These are phyloP conservation scores for Agrilus biguttatus DNA, from an alignment of 2,888 invertebrate species.

Conservation along the genomic window DNA sequence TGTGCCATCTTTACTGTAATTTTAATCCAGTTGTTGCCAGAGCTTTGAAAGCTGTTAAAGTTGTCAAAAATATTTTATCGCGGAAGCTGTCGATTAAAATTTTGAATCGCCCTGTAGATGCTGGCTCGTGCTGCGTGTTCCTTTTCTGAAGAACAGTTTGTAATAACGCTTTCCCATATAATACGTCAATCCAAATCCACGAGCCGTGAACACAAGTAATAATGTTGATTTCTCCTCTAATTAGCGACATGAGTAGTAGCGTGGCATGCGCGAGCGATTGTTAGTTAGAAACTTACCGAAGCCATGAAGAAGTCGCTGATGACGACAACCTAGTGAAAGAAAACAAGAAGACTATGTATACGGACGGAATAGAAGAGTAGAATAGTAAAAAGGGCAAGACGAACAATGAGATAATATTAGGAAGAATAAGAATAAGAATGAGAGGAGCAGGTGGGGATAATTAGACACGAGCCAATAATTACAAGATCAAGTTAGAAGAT, in stretches of 20 bases:
- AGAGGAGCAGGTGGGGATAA: conserved; percentile 18
- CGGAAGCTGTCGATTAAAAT: too few relatives aligned
- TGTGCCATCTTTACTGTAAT: too few relatives aligned
- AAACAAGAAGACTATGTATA: background rate
- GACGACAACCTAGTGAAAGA: conserved; percentile 12
- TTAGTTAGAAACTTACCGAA: conserved; percentile 16
- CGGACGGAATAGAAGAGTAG: background rate
- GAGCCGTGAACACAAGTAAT: conserved; percentile 20
- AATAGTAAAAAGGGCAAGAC: too few relatives aligned
- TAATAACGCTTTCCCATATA: conserved; percentile 2
- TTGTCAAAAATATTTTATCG: too few relatives aligned
- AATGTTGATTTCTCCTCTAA: conserved; percentile 26
- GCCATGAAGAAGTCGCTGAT: conserved; percentile 13
- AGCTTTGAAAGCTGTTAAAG: too few relatives aligned
- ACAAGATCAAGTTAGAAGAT: conserved; percentile 12
- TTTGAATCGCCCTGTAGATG: too few relatives aligned
- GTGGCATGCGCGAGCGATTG: conserved; percentile 22
- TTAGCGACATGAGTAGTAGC: conserved; percentile 22
- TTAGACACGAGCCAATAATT: conserved; percentile 18
- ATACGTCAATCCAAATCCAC: conserved; percentile 18
- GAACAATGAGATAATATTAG: too few relatives aligned
- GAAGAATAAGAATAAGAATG: background rate
- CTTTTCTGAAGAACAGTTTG: too few relatives aligned
- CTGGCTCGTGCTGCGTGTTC: too few relatives aligned
- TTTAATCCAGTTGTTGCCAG: too few relatives aligned